Conservation (phyloP, 1,140 invertebrate genomes). For the Rhopalosiphum padi region DNA sequence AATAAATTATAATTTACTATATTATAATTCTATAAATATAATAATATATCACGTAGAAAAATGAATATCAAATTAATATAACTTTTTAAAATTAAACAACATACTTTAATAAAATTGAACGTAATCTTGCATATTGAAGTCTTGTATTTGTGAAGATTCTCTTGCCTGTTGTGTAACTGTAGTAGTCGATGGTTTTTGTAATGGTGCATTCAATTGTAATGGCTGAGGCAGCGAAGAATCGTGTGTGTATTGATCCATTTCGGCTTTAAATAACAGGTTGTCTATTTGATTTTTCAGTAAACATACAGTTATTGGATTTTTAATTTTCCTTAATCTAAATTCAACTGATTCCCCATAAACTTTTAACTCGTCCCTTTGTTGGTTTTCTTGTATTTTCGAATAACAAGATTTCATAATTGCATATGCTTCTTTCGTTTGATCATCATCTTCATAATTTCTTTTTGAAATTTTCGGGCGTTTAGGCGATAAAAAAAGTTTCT, state of each 20-base stretch:
- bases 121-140: neutral
- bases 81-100: neutral
- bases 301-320: neutral
- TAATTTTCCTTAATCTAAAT: constrained; percentile 6
- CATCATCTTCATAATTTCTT: neutral
- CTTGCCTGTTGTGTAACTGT: neutral
- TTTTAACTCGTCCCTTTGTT: constrained; percentile 2
- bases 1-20: constrained; percentile 13
- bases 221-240: neutral
- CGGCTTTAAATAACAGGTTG: neutral
- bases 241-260: neutral
- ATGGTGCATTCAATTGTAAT: neutral
- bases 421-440: neutral
- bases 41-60: constrained; percentile 6
- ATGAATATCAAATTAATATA: neutral
- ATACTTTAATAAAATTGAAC: neutral
- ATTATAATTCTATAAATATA: constrained; percentile 15
- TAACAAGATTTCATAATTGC: constrained; percentile 18
- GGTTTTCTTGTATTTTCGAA: neutral
- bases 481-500: constrained; percentile 17
- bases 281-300: constrained; percentile 7
- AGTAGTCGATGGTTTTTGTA: neutral
- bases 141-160: neutral
- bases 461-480: neutral
- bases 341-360: constrained; percentile 1